Evolutionary conservation across 2,113 vertebrate species (phyloP).

Genomic region (Pygoscelis adeliae): DNA sequence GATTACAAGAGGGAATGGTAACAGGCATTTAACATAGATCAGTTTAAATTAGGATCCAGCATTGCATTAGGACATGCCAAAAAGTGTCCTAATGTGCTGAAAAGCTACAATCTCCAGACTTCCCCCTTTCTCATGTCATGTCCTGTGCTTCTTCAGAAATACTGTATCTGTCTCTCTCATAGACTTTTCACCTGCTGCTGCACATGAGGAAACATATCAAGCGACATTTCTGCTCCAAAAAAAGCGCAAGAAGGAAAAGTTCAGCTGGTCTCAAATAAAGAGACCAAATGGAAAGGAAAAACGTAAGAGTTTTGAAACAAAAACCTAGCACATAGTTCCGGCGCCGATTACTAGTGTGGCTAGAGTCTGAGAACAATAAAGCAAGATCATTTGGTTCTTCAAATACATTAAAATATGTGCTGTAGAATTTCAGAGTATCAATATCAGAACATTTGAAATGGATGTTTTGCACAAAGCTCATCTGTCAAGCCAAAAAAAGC

Average conservation of each 20-base stretch:
- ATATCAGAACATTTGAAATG: neutral
- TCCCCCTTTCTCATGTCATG: neutral
- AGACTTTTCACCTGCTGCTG: neutral
- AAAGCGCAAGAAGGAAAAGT: neutral
- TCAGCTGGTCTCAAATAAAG: neutral
- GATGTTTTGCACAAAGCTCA: neutral
- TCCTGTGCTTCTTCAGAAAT: neutral
- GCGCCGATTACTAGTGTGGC: neutral
- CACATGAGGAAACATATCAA: neutral
- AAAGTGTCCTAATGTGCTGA: neutral
- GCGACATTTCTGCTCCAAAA: neutral
- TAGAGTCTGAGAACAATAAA: neutral
- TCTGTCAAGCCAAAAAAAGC: neutral
- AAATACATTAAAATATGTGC: neutral
- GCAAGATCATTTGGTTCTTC: neutral
- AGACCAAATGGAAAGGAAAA: neutral
- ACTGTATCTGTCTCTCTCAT: neutral
- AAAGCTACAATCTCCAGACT: neutral
- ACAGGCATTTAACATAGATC: neutral
- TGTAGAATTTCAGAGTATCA: neutral
- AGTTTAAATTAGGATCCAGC: neutral
- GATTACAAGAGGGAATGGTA: neutral
- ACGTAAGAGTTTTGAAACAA: neutral
- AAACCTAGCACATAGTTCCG: neutral
- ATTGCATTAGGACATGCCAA: neutral